These are phyloP conservation scores for Sphinx pinastri DNA, from an alignment of 2,888 invertebrate genomes.

Conservation along the genomic window DNA sequence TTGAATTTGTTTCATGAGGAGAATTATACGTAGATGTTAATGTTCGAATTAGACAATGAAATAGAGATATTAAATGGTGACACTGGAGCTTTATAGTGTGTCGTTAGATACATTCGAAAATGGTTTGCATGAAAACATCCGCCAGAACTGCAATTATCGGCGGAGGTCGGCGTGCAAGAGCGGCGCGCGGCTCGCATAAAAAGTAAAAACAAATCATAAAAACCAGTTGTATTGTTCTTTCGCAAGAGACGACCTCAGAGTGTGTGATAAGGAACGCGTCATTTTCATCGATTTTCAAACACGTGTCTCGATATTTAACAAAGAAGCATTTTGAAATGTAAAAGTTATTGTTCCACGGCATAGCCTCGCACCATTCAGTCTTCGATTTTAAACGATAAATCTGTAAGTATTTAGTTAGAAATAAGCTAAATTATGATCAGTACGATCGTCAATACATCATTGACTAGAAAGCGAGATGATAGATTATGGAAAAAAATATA, in stretches of 20 bases:
- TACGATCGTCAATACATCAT: constrained; percentile 47
- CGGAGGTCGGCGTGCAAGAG: constrained; percentile 47
- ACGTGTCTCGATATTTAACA: constrained; percentile 55
- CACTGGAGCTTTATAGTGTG: background rate
- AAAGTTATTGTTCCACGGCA: constrained; percentile 43
- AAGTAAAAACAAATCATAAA: constrained; percentile 74
- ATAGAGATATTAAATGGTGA: background rate
- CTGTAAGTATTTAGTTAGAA: background rate
- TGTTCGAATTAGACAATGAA: background rate
- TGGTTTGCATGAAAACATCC: constrained; percentile 58
- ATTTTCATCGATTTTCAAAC: constrained; percentile 66
- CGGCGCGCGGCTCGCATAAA: constrained; percentile 54
- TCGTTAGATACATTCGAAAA: constrained; percentile 32
- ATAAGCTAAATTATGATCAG: constrained; percentile 27
- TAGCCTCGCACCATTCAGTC: background rate
- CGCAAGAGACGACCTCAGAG: constrained; percentile 62
- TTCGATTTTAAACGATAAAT: background rate
- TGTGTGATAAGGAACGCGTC: constrained; percentile 66
- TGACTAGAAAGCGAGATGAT: constrained; percentile 65
- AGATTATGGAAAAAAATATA: constrained; percentile 52
- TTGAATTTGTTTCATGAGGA: background rate
- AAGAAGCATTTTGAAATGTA: constrained; percentile 52
- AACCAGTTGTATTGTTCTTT: constrained; percentile 80
- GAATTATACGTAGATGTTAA: background rate
- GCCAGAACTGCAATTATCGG: constrained; percentile 46